Evolutionary conservation across 2,888 invertebrate species (phyloP).

Genomic region (Anorthoa munda): DNA sequence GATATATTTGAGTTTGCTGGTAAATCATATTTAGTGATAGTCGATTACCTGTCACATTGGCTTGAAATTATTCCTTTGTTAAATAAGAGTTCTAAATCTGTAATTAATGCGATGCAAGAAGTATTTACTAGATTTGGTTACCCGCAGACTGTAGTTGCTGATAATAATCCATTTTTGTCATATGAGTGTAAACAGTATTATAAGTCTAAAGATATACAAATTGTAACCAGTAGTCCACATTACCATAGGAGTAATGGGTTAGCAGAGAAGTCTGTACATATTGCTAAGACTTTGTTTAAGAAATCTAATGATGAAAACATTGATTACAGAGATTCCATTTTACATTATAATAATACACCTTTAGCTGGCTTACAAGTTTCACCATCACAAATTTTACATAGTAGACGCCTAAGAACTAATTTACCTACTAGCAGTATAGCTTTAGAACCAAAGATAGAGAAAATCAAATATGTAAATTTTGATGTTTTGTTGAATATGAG

Average conservation of each 20-base stretch:
- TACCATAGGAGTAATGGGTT: constrained; percentile 11
- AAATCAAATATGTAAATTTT: no score
- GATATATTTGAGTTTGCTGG: no score
- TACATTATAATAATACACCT: constrained; percentile 11
- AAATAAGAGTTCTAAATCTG: no score
- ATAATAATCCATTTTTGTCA: no score
- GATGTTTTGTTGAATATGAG: constrained; percentile 7
- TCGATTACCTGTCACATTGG: no score
- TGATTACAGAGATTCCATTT: constrained; percentile 4
- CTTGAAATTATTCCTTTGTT: no score
- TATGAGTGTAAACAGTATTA: no score
- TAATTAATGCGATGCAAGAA: not conserved
- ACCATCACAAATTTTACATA: constrained; percentile 4
- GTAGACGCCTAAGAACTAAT: constrained; percentile 2
- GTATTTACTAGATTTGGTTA: no score
- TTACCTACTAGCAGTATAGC: constrained; percentile 2
- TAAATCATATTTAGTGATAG: no score
- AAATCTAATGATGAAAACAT: constrained; percentile 1
- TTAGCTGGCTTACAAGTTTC: constrained; percentile 7
- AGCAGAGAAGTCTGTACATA: constrained; percentile 3
- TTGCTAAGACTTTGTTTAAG: constrained; percentile 9
- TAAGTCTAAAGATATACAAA: no score
- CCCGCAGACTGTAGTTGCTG: no score
- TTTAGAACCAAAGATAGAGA: constrained; percentile 5
- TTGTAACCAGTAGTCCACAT: constrained; percentile 1